phyloP scores from a whole-genome alignment of 2,113 vertebrate genomes.

The Cromileptes altivelis region DNA sequence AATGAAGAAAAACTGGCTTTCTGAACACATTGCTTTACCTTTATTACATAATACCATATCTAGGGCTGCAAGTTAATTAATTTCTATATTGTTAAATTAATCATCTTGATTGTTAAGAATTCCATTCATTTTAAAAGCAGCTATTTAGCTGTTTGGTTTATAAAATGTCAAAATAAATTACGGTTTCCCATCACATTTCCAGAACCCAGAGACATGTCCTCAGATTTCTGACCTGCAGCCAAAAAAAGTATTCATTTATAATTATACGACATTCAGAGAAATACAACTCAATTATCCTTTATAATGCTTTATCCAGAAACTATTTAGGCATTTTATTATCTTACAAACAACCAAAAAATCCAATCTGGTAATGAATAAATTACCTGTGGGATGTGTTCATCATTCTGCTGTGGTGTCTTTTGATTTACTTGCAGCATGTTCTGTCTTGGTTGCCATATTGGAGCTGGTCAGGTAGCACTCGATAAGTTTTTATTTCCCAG shows the following conservation, averaged over 20 bases:
- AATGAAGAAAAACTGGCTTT: neutral
- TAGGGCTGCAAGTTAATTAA: neutral
- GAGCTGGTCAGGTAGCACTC: neutral
- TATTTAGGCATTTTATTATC: neutral
- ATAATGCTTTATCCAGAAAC: neutral
- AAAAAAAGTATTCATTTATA: neutral
- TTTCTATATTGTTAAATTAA: neutral
- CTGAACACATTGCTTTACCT: neutral
- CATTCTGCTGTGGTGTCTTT: neutral
- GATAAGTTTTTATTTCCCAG: neutral
- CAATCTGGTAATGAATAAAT: neutral
- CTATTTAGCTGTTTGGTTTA: neutral
- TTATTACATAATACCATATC: neutral
- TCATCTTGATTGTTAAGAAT: neutral
- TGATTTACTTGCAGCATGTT: conserved; percentile 6
- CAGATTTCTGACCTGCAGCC: neutral
- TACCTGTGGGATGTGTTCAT: neutral
- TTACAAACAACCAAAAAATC: neutral
- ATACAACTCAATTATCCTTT: neutral
- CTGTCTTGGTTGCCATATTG: neutral
- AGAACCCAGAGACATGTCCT: neutral
- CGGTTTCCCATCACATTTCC: neutral
- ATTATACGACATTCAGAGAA: neutral
- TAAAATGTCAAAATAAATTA: neutral
- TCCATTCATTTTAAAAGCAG: neutral